These are phyloP conservation scores for Noctua janthe DNA, from an alignment of 2,888 invertebrate species.

Conservation along the genomic window DNA sequence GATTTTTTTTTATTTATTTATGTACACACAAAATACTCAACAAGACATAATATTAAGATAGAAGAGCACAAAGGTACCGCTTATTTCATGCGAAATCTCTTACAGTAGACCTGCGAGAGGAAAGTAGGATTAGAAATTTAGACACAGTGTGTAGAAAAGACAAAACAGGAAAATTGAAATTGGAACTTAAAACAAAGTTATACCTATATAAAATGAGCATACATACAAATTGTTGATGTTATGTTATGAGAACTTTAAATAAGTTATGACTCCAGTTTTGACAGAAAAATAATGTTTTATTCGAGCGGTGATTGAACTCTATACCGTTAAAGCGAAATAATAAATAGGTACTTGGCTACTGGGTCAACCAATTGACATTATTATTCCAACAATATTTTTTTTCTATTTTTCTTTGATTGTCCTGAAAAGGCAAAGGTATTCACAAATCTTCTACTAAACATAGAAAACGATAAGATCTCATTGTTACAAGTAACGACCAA, in stretches of 20 bases:
- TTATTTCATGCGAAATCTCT: no score
- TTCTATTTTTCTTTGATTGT: conserved; percentile 4
- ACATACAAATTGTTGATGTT: no score
- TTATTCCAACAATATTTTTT: not conserved
- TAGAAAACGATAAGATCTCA: conserved; percentile 29
- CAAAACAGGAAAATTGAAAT: no score
- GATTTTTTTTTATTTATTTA: no score
- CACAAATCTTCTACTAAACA: conserved; percentile 14
- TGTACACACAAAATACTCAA: no score
- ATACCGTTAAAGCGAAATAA: not conserved
- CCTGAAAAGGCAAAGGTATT: not conserved
- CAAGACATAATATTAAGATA: no score
- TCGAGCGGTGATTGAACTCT: not conserved
- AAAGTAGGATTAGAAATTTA: no score
- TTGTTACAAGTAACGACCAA: not conserved
- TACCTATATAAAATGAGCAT: no score
- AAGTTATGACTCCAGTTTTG: not conserved
- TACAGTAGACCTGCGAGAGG: no score
- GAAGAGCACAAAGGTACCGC: no score
- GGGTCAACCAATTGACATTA: conserved; percentile 4
- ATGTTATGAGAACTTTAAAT: not conserved
- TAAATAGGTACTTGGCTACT: not conserved
- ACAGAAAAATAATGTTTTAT: not conserved
- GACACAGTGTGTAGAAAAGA: no score
- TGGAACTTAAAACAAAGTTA: no score